Conservation (phyloP, 2,888 invertebrate species). For the Lasioglossum marginatum region DNA sequence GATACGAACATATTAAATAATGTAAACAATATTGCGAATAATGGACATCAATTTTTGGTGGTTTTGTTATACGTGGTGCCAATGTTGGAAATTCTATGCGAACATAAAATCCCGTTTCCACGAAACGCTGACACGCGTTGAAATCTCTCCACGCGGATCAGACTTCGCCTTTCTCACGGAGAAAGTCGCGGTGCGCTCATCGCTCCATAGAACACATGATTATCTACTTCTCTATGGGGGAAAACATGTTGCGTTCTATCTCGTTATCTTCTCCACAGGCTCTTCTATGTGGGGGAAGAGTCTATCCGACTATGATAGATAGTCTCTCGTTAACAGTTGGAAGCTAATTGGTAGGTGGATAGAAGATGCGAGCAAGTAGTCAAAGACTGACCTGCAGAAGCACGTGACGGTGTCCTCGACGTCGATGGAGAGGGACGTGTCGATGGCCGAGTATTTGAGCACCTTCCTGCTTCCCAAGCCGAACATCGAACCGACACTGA, state of each 20-base stretch:
- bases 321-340: background rate
- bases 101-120: background rate
- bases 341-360: background rate
- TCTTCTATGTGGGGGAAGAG: no score
- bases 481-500: constrained; percentile 70
- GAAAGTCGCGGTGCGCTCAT: constrained; percentile 2
- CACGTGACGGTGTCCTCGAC: constrained; percentile 91
- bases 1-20: no score
- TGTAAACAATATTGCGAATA: no score
- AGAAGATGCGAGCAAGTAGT: background rate
- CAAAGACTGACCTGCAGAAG: constrained; percentile 90
- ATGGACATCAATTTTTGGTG: no score
- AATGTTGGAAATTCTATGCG: background rate
- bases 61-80: no score
- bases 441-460: constrained; percentile 83
- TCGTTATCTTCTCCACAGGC: background rate
- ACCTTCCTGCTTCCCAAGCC: constrained; percentile 79
- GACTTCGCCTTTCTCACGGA: background rate
- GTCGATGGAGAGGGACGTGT: constrained; percentile 87
- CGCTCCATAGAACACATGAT: background rate
- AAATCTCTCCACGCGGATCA: background rate
- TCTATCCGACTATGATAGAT: no score
- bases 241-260: background rate
- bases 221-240: background rate
- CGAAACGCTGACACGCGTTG: background rate